phyloP scores from a whole-genome alignment of 2,797 vertebrate species.

The Halcyon badia region DNA sequence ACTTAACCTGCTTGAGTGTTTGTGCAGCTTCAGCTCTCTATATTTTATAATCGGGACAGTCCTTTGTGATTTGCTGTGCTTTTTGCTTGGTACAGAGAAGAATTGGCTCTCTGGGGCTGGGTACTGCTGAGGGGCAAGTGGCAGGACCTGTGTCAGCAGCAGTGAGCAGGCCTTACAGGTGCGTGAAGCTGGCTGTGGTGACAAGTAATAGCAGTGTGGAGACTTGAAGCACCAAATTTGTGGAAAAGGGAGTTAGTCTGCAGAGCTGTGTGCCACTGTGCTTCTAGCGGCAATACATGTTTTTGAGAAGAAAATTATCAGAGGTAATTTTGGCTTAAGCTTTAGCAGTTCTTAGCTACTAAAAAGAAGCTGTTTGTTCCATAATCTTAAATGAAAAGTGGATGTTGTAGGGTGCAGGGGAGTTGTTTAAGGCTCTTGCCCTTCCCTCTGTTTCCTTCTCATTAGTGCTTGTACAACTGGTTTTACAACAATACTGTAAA shows the following conservation, averaged over 20 bases:
- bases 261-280: neutral
- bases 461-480: neutral
- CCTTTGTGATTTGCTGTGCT: neutral
- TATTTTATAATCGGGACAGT: rapidly evolving
- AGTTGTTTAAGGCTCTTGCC: neutral
- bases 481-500: neutral
- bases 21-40: neutral
- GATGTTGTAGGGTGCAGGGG: neutral
- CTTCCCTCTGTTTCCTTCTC: neutral
- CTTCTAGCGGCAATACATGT: neutral
- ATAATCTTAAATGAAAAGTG: neutral
- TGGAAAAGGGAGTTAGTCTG: neutral
- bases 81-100: neutral
- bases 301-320: neutral
- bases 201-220: neutral
- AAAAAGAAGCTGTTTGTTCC: neutral
- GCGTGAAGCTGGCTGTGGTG: neutral
- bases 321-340: neutral
- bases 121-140: neutral
- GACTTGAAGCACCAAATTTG: neutral
- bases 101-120: neutral
- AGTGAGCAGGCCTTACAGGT: neutral
- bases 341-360: neutral
- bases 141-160: neutral
- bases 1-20: neutral